phyloP scores from a whole-genome alignment of 2,888 invertebrate species.

The Cryptocheilus praepositus region DNA sequence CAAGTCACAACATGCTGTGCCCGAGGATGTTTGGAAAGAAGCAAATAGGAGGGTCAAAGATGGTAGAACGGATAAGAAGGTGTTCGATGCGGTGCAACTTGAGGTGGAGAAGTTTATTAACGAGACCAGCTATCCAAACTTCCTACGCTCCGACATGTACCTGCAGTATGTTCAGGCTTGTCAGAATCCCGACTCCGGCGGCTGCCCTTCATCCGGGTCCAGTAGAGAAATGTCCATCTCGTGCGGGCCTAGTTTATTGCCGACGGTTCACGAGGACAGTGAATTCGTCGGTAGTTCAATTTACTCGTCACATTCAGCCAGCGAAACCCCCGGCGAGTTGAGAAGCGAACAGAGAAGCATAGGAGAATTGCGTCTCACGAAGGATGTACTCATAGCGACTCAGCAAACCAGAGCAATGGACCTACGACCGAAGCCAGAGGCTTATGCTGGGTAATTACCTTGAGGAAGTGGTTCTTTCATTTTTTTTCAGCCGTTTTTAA shows the following conservation, averaged over 20 bases:
- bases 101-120: slow-evolving; percentile 90
- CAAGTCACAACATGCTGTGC: slow-evolving; percentile 88
- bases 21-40: slow-evolving; percentile 86
- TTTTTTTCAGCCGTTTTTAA: slow-evolving; percentile 21
- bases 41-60: slow-evolving; percentile 86
- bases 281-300: slow-evolving; percentile 77
- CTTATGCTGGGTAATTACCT: slow-evolving; percentile 79
- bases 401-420: slow-evolving; percentile 81
- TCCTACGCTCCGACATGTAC: slow-evolving; percentile 94
- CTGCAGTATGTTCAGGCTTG: slow-evolving; percentile 87
- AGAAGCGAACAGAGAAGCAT: slow-evolving; percentile 72
- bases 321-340: slow-evolving; percentile 72
- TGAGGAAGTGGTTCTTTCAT: neutral
- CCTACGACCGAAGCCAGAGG: slow-evolving; percentile 82
- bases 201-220: slow-evolving; percentile 68
- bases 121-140: slow-evolving; percentile 92
- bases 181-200: slow-evolving; percentile 75
- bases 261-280: slow-evolving; percentile 91
- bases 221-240: slow-evolving; percentile 74
- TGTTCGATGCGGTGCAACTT: slow-evolving; percentile 90
- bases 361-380: slow-evolving; percentile 79
- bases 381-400: slow-evolving; percentile 87
- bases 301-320: slow-evolving; percentile 65
- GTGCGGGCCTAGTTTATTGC: slow-evolving; percentile 79
- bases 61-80: slow-evolving; percentile 82